Evolutionary conservation across 1,140 invertebrate species (phyloP).

Genomic region (Lethrus apterus): DNA sequence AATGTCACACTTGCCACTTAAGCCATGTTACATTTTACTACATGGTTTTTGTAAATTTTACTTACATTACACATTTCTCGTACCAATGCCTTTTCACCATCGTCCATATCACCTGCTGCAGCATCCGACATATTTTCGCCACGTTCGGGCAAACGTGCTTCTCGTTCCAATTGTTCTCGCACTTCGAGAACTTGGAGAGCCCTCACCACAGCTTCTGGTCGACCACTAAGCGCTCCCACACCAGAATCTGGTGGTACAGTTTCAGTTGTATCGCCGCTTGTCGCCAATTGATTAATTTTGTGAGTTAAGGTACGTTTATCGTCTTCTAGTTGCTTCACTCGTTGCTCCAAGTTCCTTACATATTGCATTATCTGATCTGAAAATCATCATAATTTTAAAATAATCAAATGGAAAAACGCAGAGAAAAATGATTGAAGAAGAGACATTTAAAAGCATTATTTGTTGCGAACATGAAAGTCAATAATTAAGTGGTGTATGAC

Average conservation of each 20-base stretch:
- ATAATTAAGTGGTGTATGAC: too few relatives aligned
- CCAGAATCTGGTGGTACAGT: conserved; percentile 42
- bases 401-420: neutral
- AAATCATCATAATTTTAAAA: too few relatives aligned
- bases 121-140: conserved; percentile 43
- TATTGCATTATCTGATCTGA: conserved; percentile 78
- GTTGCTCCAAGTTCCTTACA: conserved; percentile 75
- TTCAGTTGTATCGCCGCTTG: conserved; percentile 34
- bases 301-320: conserved; percentile 56
- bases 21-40: neutral
- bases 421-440: too few relatives aligned
- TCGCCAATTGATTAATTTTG: conserved; percentile 41
- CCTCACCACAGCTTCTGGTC: conserved; percentile 84
- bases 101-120: conserved; percentile 62
- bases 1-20: too few relatives aligned
- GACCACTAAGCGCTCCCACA: conserved; percentile 45
- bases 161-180: conserved; percentile 76
- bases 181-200: conserved; percentile 86
- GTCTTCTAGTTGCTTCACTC: conserved; percentile 77
- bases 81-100: conserved; percentile 87
- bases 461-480: too few relatives aligned
- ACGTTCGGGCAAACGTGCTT: conserved; percentile 41
- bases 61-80: conserved; percentile 95
- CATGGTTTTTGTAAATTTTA: conserved; percentile 4
- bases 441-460: too few relatives aligned